Base-by-base conservation (phyloP, 2,888 invertebrate species). In the Cataglyphis livida region DNA sequence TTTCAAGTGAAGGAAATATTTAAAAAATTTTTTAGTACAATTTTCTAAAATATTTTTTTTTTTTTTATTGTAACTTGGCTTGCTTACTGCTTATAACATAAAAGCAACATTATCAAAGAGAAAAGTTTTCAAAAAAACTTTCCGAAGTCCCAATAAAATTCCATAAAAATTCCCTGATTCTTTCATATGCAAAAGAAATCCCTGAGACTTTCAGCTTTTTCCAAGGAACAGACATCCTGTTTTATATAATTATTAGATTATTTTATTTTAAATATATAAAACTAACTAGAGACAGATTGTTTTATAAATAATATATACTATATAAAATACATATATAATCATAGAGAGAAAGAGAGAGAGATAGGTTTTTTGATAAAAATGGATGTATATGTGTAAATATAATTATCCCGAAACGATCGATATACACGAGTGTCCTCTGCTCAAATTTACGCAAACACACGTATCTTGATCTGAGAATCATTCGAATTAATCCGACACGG, bases 391-490 rank as follows among this genome's bases (percentile, higher is more conserved):
- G 7, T n/a, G 48, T n/a, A 18, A 4, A n/a, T 2, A 18, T 25
- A 61, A 62, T 74, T 74, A 28, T 9, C 10, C 5, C 28, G 12
- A 5, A 44, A 41, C n/a, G n/a, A 51, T 12, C 57, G 3, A 41
- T 51, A n/a, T 51, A 28, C 21, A 7, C 4, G 41, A 61, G 3
- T 35, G 25, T 0, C 12, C 15, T 2, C 2, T 57, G n/a, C n/a
- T 51, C n/a, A 51, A n/a, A 7, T 48, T 38, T 38, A 38, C 25
- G 38, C 38, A n/a, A 51, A 32, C 10, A 61, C 38, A 68, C 3
- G n/a, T 32, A 18, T 78, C 41, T 21, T 18, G 74, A 44, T 61
- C 51, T 12, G 3, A 3, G n/a, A 57, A 68, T 78, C 57, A 25
- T 38, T 9, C 41, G 32, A 38, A 65, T 35, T 51, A 35, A 64